These are phyloP conservation scores for Protosalanx chinensis DNA, from an alignment of 2,797 vertebrate species.

Conservation along the genomic window DNA sequence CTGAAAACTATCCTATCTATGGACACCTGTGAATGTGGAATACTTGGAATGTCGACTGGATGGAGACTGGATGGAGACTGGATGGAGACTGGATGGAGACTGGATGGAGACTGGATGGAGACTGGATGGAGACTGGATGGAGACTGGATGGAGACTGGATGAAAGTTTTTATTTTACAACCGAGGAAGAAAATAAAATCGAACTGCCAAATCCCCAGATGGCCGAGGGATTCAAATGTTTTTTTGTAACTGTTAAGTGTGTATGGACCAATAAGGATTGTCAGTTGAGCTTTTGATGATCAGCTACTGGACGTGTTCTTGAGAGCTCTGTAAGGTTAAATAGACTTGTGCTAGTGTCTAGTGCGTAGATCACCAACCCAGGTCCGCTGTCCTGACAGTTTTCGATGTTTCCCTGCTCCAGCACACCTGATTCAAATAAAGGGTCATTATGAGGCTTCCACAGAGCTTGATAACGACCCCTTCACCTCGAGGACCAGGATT, in stretches of 20 bases:
- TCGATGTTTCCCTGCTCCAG: too few relatives aligned
- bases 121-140: too few relatives aligned
- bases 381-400: too few relatives aligned
- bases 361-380: too few relatives aligned
- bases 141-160: too few relatives aligned
- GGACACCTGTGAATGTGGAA: neutral
- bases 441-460: too few relatives aligned
- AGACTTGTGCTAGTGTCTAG: neutral
- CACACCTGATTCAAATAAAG: too few relatives aligned
- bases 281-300: constrained; percentile 2
- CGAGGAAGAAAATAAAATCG: neutral
- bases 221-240: neutral
- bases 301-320: neutral
- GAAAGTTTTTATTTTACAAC: neutral
- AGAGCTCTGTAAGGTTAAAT: neutral
- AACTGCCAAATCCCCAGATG: neutral
- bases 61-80: too few relatives aligned
- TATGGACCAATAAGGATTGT: neutral
- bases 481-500: too few relatives aligned
- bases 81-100: too few relatives aligned
- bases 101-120: too few relatives aligned
- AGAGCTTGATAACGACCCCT: too few relatives aligned
- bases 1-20: neutral
- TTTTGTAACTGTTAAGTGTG: constrained; percentile 1
- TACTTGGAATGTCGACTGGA: neutral